These are phyloP conservation scores for Plebejus argus DNA, from an alignment of 2,888 invertebrate species.

Conservation along the genomic window DNA sequence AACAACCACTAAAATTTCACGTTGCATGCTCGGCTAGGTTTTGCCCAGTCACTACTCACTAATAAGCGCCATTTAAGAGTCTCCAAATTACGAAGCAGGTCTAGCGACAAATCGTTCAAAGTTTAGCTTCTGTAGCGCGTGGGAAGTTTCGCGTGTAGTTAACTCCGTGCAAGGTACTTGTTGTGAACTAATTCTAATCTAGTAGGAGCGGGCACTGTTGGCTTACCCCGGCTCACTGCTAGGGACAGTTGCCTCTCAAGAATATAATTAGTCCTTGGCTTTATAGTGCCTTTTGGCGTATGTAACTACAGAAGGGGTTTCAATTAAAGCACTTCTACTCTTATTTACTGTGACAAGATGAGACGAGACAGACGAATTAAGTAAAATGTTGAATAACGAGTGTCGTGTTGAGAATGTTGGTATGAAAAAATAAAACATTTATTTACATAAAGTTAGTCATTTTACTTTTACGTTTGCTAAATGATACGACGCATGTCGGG, in stretches of 20 bases:
- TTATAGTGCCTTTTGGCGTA: conserved; percentile 20
- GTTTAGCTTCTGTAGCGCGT: conserved; percentile 22
- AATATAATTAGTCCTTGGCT: conserved; percentile 32
- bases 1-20: too few species aligned
- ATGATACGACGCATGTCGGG: too few species aligned
- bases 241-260: conserved; percentile 28
- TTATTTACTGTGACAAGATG: not conserved
- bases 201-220: conserved; percentile 34
- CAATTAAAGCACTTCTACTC: conserved; percentile 13
- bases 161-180: conserved; percentile 32
- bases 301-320: conserved; percentile 5
- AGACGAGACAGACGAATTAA: not conserved
- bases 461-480: not conserved
- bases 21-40: not conserved
- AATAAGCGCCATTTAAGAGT: conserved; percentile 7
- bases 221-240: conserved; percentile 33
- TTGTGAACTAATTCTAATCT: conserved; percentile 39
- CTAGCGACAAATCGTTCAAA: conserved; percentile 31
- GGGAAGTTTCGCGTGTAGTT: conserved; percentile 27
- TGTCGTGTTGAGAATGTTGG: not conserved
- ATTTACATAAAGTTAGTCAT: not conserved
- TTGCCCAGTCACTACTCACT: not conserved
- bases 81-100: conserved; percentile 1
- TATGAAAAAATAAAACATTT: not conserved
- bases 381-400: not conserved